Percentiles rank a stretch among this genome's conserved stretches.
Evolutionary conservation across 2,113 vertebrate species (phyloP).

Genomic region (Eira barbara): DNA sequence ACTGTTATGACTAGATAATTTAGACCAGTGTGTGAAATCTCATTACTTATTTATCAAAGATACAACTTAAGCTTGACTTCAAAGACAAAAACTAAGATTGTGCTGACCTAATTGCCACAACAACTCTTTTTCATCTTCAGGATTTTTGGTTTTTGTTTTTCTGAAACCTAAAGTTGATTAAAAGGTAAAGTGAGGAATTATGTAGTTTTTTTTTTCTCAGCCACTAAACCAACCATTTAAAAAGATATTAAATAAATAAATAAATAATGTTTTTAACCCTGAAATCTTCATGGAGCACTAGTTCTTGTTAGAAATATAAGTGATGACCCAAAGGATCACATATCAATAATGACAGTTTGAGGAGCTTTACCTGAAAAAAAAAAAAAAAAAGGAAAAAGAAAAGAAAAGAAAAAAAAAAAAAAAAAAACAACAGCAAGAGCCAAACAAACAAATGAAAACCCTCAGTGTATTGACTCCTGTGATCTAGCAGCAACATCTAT

Average conservation of each 20-base stretch:
- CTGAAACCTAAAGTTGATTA: constrained; percentile 31
- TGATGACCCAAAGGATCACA: not conserved
- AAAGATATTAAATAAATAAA: not conserved
- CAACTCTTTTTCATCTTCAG: constrained; percentile 47
- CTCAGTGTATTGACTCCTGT: not conserved
- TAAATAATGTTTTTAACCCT: not conserved
- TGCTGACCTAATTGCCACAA: constrained; percentile 51
- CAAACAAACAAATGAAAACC: not conserved
- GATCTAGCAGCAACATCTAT: not conserved
- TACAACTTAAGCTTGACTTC: constrained; percentile 72
- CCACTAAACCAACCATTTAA: not conserved
- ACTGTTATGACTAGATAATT: constrained; percentile 50
- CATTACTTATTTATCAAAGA: constrained; percentile 80
- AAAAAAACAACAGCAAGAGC: not conserved
- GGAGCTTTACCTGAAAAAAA: not conserved
- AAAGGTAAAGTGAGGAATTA: constrained; percentile 41
- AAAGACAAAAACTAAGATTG: constrained; percentile 69
- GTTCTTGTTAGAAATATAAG: not conserved
- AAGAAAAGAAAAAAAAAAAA: too few relatives aligned
- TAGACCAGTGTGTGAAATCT: constrained; percentile 55
- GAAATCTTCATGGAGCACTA: not conserved
- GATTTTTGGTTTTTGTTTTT: not conserved
- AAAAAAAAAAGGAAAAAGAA: not conserved
- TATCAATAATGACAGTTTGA: not conserved
- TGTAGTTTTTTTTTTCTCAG: not conserved